Evolutionary conservation across 1,140 invertebrate species (phyloP), one percentile per base, ranked within the genome.

Genomic region (Zaprionus lachaisei): DNA sequence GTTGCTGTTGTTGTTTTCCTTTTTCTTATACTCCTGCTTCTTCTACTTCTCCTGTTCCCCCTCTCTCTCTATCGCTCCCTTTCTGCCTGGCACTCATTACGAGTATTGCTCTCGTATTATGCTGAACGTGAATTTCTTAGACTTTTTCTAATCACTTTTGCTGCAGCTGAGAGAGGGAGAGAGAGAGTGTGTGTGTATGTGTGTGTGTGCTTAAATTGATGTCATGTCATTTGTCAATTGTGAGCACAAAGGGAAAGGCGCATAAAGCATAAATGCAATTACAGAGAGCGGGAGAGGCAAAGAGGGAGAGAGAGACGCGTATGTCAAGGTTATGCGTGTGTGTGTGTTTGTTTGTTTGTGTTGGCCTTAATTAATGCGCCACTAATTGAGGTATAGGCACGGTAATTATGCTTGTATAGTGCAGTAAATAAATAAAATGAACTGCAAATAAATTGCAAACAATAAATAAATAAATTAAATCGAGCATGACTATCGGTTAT

Each of bases 371-470:
- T 79, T 71, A 79, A 79, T 79, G 72, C 63, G 58, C 67, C 57
- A 56, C 72, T 79, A 79, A 79, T 79, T 79, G 77, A 70, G 72
- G 55, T 67, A 75, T 79, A 76, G 71, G 47, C 70, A 70, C 68
- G 70, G 77, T 63, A 66, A 76, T 76, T 76, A 71, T 71, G 72
- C 20, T 20, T 20, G 20, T 20, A 20, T 20, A 20, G 20, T 6
- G 60, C 55, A 37, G 28, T 62, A 66, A 76, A 66, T 71, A 51
- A 51, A 51, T 22, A 51, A 51, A 51, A 51, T 51, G 4, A 51
- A 51, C 47, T 51, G 47, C 17, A 51, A 51, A 14, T 51, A 51
- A 51, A 22, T 51, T 24, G 41, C n/a, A 22, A 51, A 24, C 47
- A 22, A 51, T 51, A 51, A 51, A 51, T 22, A 51, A 51, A 38